A percentile compares a stretch with the other conserved stretches of the same genome.
Evolutionary conservation across 2,113 vertebrate genomes (phyloP).

Genomic region (Herpailurus yagouaroundi): DNA sequence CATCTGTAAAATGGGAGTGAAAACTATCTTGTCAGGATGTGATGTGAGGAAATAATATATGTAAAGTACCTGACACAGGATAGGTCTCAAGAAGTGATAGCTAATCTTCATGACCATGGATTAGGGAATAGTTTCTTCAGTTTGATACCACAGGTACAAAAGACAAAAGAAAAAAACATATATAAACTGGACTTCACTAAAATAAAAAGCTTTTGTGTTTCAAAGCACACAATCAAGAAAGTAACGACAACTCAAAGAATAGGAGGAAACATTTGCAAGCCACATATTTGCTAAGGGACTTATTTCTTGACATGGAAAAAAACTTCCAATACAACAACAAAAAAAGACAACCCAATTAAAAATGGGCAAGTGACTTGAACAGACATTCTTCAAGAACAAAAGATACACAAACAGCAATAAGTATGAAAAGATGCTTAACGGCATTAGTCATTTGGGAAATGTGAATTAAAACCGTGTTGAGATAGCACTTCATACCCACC

Average conservation of each 20-base stretch:
- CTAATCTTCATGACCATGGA: background rate
- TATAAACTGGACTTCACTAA: background rate
- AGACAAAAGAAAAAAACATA: background rate
- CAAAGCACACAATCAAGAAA: background rate
- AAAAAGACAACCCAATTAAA: background rate
- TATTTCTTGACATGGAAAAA: background rate
- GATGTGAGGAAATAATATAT: background rate
- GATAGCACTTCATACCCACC: background rate
- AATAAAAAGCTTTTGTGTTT: slow-evolving; percentile 24
- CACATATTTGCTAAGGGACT: background rate
- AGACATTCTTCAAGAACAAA: background rate
- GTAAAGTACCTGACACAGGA: background rate
- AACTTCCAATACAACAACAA: background rate
- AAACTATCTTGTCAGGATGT: background rate
- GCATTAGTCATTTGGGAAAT: background rate
- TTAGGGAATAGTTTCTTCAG: background rate
- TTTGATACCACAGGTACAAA: background rate
- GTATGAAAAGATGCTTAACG: background rate
- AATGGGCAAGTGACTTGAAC: background rate
- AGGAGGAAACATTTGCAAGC: background rate
- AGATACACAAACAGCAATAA: background rate
- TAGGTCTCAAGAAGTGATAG: background rate
- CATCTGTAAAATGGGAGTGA: background rate
- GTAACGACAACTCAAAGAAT: background rate
- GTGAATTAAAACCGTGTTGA: background rate